Conservation (phyloP, 2,113 vertebrate species). For the Spheniscus mendiculus region DNA sequence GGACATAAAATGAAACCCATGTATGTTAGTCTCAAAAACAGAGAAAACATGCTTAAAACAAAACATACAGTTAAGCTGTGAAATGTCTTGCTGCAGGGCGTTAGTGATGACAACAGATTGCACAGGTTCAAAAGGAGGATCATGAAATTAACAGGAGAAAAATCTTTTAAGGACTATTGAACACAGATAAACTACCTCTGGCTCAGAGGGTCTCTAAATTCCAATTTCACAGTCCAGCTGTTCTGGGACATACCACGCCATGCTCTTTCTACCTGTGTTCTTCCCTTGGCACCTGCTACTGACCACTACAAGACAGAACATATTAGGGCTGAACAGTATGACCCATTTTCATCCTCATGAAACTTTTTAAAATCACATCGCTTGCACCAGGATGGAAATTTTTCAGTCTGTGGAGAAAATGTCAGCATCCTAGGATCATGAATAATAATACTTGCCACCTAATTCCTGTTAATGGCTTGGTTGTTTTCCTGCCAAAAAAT, state of each 20-base stretch:
- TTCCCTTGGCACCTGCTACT: neutral
- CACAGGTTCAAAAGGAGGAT: neutral
- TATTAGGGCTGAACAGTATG: neutral
- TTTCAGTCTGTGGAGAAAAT: neutral
- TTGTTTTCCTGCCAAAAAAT: neutral
- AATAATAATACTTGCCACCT: neutral
- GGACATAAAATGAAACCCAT: neutral
- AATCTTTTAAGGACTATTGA: neutral
- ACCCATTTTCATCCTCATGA: neutral
- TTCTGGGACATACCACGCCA: rapidly evolving
- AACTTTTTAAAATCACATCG: neutral
- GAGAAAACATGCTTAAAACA: neutral
- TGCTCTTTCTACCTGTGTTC: neutral
- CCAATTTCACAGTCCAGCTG: neutral
- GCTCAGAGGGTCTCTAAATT: neutral
- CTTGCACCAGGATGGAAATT: neutral
- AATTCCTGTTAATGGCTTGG: neutral
- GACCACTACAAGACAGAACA: neutral
- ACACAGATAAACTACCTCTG: neutral
- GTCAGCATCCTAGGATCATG: neutral
- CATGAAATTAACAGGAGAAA: neutral
- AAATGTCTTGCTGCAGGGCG: neutral
- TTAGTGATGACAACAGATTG: neutral
- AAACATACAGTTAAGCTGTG: neutral
- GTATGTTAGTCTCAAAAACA: neutral